Evolutionary conservation across 2,888 invertebrate genomes (phyloP).

Genomic region (Azorinus chamasolen): DNA sequence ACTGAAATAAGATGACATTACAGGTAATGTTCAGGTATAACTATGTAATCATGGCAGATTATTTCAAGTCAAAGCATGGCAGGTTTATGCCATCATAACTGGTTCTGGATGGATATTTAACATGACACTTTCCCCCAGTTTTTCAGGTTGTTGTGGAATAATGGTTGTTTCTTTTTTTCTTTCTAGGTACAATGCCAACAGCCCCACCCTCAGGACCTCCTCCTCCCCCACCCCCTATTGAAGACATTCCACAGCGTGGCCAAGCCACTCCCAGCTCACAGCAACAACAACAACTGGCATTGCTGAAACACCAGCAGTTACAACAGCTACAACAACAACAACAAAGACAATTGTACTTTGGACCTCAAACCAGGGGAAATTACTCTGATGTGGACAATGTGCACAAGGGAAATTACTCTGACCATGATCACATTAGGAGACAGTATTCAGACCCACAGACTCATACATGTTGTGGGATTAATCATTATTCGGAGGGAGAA

Average conservation of each 20-base stretch:
- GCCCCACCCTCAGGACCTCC: constrained; percentile 79
- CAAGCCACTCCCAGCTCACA: constrained; percentile 15
- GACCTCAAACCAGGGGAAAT: constrained; percentile 80
- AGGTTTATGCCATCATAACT: no score
- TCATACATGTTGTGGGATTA: constrained; percentile 50
- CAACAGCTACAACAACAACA: constrained; percentile 65
- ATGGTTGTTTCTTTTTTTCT: no score
- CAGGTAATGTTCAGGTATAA: no score
- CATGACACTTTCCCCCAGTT: no score
- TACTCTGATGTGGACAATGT: constrained; percentile 78
- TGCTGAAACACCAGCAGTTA: constrained; percentile 42
- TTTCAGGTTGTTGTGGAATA: no score
- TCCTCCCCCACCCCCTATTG: constrained; percentile 83
- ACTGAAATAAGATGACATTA: no score
- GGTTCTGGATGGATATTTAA: no score
- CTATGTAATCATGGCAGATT: no score
- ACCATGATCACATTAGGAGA: constrained; percentile 58
- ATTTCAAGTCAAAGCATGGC: no score
- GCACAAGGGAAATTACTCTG: constrained; percentile 66
- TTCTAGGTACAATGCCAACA: constrained; percentile 79
- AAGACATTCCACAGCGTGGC: constrained; percentile 82
- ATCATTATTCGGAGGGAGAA: constrained; percentile 79
- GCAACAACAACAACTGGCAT: constrained; percentile 20
- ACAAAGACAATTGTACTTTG: constrained; percentile 77
- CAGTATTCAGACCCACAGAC: constrained; percentile 61